A percentile compares a stretch with the other conserved stretches of the same genome.
These are phyloP conservation scores for Onthophagus taurus DNA, from an alignment of 1,140 invertebrate genomes.

Conservation along the genomic window DNA sequence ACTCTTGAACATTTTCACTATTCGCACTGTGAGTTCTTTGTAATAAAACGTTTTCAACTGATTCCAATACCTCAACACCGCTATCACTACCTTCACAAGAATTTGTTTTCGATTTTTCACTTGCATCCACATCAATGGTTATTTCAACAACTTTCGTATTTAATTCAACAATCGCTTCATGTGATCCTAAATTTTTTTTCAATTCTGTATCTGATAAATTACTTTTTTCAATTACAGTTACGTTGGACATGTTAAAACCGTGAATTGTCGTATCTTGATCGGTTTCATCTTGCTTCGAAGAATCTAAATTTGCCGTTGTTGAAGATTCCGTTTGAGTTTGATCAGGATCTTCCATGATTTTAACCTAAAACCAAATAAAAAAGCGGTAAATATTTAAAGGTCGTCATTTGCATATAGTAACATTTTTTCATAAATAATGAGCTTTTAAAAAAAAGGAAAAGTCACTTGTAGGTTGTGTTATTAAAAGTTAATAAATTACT, in stretches of 20 bases:
- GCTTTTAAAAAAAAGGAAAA: too few relatives aligned
- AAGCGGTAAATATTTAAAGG: too few relatives aligned
- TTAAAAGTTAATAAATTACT: too few relatives aligned
- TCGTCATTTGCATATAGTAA: too few relatives aligned
- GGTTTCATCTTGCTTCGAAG: slow-evolving; percentile 6
- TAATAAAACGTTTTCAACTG: slow-evolving; percentile 34
- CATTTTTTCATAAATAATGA: too few relatives aligned
- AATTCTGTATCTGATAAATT: slow-evolving; percentile 2
- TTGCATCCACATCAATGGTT: slow-evolving; percentile 10
- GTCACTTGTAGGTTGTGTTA: too few relatives aligned
- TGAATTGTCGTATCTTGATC: slow-evolving; percentile 23
- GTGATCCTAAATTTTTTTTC: not conserved
- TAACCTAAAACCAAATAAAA: too few relatives aligned
- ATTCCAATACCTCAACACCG: slow-evolving; percentile 59
- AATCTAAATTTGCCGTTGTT: not conserved
- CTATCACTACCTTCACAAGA: slow-evolving; percentile 63
- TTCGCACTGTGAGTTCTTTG: slow-evolving; percentile 44
- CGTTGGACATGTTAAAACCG: slow-evolving; percentile 26
- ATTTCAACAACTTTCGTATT: slow-evolving; percentile 8
- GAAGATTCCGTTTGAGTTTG: not conserved
- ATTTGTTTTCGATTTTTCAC: slow-evolving; percentile 10
- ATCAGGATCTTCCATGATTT: too few relatives aligned
- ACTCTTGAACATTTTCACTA: slow-evolving; percentile 52
- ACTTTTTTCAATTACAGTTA: slow-evolving; percentile 30
- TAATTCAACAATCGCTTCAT: not conserved